Evolutionary conservation across 2,113 vertebrate genomes (phyloP).

Genomic region (Dendropsophus ebraccatus): DNA sequence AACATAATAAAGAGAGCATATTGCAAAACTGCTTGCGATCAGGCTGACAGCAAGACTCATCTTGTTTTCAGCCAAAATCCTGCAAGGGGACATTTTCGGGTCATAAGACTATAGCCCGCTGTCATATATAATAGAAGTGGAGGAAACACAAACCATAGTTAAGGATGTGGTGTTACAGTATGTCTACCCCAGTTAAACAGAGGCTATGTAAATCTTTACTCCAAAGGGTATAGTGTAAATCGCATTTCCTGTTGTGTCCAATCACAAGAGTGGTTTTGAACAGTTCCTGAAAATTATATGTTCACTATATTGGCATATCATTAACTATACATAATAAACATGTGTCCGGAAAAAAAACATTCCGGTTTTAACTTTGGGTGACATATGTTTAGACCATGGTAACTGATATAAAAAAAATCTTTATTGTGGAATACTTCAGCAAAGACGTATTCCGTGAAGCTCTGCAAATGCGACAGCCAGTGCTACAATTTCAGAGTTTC

Average conservation of each 20-base stretch:
- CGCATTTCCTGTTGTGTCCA: background rate
- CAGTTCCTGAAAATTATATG: conserved; percentile 13
- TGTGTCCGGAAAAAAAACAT: conserved; percentile 2
- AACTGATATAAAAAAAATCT: background rate
- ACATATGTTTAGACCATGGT: background rate
- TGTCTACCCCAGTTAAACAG: background rate
- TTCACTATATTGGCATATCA: conserved; percentile 10
- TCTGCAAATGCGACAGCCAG: background rate
- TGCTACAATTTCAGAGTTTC: background rate
- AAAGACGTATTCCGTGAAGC: background rate
- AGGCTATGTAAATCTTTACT: conserved; percentile 2
- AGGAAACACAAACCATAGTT: conserved; percentile 7
- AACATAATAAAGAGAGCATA: too few species aligned
- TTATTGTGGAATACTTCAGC: background rate
- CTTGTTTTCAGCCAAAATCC: background rate
- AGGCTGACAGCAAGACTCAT: background rate
- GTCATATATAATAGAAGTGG: background rate
- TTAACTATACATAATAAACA: background rate
- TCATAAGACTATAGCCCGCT: background rate
- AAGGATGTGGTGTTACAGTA: conserved; percentile 8
- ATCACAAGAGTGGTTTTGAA: background rate
- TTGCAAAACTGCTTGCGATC: too few species aligned
- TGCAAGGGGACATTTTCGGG: background rate
- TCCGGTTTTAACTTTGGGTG: conserved; percentile 14
- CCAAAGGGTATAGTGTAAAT: background rate